These are phyloP conservation scores for Theristicus caerulescens DNA, from an alignment of 2,113 vertebrate genomes.

Conservation along the genomic window DNA sequence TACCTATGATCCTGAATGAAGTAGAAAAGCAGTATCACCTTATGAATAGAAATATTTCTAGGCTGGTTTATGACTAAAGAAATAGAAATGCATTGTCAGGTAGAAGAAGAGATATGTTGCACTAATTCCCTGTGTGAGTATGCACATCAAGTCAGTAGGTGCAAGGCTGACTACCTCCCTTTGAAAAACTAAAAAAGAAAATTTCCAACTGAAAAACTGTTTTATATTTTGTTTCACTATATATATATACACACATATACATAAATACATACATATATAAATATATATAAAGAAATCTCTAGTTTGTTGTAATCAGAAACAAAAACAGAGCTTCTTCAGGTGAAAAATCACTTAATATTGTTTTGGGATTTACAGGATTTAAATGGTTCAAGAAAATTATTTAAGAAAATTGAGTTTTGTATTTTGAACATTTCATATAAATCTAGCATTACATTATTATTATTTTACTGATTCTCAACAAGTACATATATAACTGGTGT, in stretches of 20 bases:
- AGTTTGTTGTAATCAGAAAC: background rate
- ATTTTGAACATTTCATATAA: background rate
- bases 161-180: fast-evolving
- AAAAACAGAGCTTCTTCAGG: background rate
- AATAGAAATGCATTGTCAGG: background rate
- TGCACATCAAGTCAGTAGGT: too few species aligned
- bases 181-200: background rate
- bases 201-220: background rate
- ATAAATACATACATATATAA: background rate
- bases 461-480: background rate
- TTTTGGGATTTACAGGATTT: background rate
- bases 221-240: background rate
- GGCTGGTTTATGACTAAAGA: background rate
- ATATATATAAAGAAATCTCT: background rate
- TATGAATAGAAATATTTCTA: background rate
- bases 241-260: background rate
- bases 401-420: background rate
- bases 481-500: background rate
- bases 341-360: background rate
- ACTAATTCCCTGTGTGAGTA: background rate
- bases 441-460: background rate
- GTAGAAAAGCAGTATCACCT: background rate
- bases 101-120: background rate
- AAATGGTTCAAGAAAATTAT: background rate
- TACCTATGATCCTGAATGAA: background rate